A percentile compares a stretch with the other conserved stretches of the same genome.
phyloP scores from a whole-genome alignment of 2,888 invertebrate genomes.

The Drosophila borealis region DNA sequence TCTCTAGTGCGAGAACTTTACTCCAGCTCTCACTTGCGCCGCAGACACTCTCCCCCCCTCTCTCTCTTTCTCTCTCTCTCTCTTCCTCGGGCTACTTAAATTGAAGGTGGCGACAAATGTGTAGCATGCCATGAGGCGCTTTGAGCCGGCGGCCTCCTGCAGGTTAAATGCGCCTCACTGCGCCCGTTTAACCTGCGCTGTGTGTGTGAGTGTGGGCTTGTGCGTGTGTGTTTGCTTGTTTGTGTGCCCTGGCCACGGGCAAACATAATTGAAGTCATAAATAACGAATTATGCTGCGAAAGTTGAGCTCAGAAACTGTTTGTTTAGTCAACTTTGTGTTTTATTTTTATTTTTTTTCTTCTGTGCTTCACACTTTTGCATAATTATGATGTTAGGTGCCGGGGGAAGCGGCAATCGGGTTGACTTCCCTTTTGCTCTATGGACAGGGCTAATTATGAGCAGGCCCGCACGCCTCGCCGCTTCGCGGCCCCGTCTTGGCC shows the following conservation, averaged over 20 bases:
- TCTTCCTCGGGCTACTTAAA: slow-evolving; percentile 6
- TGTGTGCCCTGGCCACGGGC: slow-evolving; percentile 60
- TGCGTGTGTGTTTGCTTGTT: slow-evolving; percentile 23
- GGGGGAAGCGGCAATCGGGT: slow-evolving; percentile 8
- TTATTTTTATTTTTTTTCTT: slow-evolving; percentile 2
- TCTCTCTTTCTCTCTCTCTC: slow-evolving; percentile 11
- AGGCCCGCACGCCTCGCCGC: slow-evolving; percentile 22
- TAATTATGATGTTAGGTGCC: slow-evolving; percentile 67
- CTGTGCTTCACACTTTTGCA: slow-evolving; percentile 71
- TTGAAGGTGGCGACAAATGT: slow-evolving; percentile 67
- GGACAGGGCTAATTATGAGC: slow-evolving; percentile 72
- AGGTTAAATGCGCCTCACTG: slow-evolving; percentile 66
- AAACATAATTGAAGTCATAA: slow-evolving; percentile 81
- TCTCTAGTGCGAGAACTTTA: neutral
- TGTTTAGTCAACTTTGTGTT: slow-evolving; percentile 62
- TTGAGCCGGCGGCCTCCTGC: slow-evolving; percentile 36
- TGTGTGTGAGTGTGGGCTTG: slow-evolving; percentile 27
- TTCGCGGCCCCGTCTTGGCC: slow-evolving; percentile 20
- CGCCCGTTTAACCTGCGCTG: slow-evolving; percentile 67
- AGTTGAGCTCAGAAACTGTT: slow-evolving; percentile 64
- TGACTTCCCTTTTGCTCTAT: slow-evolving; percentile 48
- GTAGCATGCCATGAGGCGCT: slow-evolving; percentile 54
- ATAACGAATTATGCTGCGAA: slow-evolving; percentile 80
- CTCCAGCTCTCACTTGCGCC: neutral
- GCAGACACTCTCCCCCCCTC: neutral